Evolutionary conservation across 2,888 invertebrate species (phyloP), one percentile per base, ranked within the genome.

Genomic region (Machimus atricapillus): DNA sequence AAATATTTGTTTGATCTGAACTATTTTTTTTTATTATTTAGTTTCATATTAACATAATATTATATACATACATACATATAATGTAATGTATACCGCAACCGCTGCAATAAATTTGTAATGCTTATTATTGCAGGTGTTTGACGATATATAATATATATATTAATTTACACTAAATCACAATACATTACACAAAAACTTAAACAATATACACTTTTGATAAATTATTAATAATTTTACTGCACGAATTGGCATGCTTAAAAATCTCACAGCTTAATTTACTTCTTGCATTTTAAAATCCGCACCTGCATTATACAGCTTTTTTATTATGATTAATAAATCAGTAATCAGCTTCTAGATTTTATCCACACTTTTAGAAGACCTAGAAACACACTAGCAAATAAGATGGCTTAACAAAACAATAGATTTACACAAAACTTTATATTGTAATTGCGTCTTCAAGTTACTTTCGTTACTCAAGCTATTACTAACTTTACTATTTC

Each of bases 381-480:
- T 52, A 52, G 40, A 19, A 23, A 79, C 79, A 79, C 52, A 52
- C 16, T 78, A 79, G 66, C 46, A 52, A 23, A 1, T 79, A 66
- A 83, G 66, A 66, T 40, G 37, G 66, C 40, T 83, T 83, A 16
- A 6, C 14, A 27, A 16, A 34, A 83, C 31, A 34, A 37, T 23
- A 83, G 58, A 66, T 58, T 52, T 66, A 66, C 34, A 46, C 58
- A 66, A 8, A 34, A 56, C 16, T 83, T 66, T 40, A 58, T 58
- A 66, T 37, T 83, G 82, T 83, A 83, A 83, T 83, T 83, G 82
- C 82, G 82, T 83, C 82, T 83, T 83, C 82, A 83, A 66, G 82
- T 66, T 66, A 40, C 46, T 27, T 79, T 79, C n/a, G 40, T 16
- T 66, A 66, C 16, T 66, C 31, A 40, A 77, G 34, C 40, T 77